phyloP scores from a whole-genome alignment of 2,113 vertebrate genomes.

The Atherinomorus stipes region DNA sequence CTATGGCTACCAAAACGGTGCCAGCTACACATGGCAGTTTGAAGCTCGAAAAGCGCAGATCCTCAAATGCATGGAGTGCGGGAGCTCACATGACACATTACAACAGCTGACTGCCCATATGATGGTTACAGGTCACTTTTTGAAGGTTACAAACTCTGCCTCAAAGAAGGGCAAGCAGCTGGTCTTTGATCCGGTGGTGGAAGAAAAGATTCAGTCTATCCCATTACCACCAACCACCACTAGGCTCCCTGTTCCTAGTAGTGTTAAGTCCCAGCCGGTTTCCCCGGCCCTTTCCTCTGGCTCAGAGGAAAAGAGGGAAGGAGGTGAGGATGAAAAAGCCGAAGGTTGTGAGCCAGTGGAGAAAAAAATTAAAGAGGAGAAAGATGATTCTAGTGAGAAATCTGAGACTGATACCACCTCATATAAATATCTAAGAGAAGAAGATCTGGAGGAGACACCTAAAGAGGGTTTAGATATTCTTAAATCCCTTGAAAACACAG shows the following conservation, averaged over 20 bases:
- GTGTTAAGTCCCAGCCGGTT: slow-evolving; percentile 90
- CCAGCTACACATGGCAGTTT: slow-evolving; percentile 99
- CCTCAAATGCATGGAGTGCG: slow-evolving; percentile 99
- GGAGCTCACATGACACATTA: slow-evolving; percentile 97
- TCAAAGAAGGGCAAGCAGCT: slow-evolving; percentile 99
- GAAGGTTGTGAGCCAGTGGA: slow-evolving; percentile 80
- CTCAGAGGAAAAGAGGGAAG: slow-evolving; percentile 89
- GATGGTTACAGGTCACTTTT: slow-evolving; percentile 99
- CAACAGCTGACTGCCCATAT: slow-evolving; percentile 99
- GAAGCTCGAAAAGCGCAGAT: slow-evolving; percentile 99
- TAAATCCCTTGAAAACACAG: slow-evolving; percentile 98
- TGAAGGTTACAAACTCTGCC: slow-evolving; percentile 98
- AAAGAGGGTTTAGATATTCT: slow-evolving; percentile 96
- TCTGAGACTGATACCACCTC: slow-evolving; percentile 87
- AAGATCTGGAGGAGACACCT: slow-evolving; percentile 95
- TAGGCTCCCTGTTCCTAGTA: slow-evolving; percentile 87
- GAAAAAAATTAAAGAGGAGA: slow-evolving; percentile 95
- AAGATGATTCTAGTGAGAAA: slow-evolving; percentile 89
- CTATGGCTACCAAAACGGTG: slow-evolving; percentile 99
- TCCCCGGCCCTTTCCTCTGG: slow-evolving; percentile 86
- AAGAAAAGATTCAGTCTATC: slow-evolving; percentile 98
- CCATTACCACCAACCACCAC: slow-evolving; percentile 96
- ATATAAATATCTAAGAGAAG: slow-evolving; percentile 97
- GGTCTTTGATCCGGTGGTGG: slow-evolving; percentile 93
- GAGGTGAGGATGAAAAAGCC: slow-evolving; percentile 74